phyloP scores from a whole-genome alignment of 2,113 vertebrate genomes.

The Empidonax traillii region DNA sequence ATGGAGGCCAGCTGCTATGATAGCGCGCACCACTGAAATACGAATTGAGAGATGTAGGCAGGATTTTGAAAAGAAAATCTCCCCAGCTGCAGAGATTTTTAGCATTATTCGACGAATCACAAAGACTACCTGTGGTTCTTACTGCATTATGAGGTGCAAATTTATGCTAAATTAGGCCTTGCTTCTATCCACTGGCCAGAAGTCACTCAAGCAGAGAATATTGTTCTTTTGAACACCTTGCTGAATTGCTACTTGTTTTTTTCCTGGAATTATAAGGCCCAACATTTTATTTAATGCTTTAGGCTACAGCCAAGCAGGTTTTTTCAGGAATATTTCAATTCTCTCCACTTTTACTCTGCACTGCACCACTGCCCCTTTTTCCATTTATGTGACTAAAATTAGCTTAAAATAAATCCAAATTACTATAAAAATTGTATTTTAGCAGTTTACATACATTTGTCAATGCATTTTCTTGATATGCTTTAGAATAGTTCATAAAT shows the following conservation, averaged over 20 bases:
- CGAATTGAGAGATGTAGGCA: neutral
- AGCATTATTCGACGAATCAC: neutral
- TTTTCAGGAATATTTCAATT: neutral
- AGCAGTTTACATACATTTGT: neutral
- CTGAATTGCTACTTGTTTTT: neutral
- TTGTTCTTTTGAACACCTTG: neutral
- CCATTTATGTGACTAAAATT: neutral
- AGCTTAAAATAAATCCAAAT: neutral
- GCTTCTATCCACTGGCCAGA: neutral
- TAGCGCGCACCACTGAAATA: neutral
- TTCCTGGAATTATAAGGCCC: neutral
- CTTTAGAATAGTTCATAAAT: neutral
- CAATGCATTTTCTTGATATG: neutral
- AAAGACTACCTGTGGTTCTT: neutral
- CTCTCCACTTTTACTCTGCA: fast-evolving
- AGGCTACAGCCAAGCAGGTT: neutral
- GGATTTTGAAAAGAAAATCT: neutral
- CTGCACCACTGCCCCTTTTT: neutral
- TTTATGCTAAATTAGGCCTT: neutral
- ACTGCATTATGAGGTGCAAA: neutral
- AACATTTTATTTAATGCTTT: neutral
- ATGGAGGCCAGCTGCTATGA: neutral
- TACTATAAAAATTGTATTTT: neutral
- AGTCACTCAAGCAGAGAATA: neutral
- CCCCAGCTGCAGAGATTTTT: neutral